These are phyloP conservation scores for Drosophila histrio DNA, from an alignment of 2,888 invertebrate genomes.

Conservation along the genomic window DNA sequence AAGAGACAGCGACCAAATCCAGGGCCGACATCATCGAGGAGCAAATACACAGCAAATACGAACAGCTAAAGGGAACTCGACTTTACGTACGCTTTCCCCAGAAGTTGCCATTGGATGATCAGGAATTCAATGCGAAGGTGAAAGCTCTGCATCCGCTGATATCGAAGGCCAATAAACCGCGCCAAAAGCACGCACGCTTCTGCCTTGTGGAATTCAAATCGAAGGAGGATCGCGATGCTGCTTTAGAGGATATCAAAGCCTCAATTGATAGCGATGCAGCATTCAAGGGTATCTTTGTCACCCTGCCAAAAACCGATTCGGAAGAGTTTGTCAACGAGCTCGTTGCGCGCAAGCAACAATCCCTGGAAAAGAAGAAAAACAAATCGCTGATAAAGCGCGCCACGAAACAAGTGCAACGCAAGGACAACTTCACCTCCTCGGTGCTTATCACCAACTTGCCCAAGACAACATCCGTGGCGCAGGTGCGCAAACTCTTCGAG, in stretches of 20 bases:
- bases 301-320: conserved; percentile 76
- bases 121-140: conserved; percentile 66
- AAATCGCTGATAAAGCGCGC: conserved; percentile 69
- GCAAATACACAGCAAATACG: conserved; percentile 65
- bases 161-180: conserved; percentile 69
- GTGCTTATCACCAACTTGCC: conserved; percentile 80
- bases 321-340: conserved; percentile 72
- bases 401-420: conserved; percentile 51
- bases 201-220: conserved; percentile 78
- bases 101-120: conserved; percentile 68
- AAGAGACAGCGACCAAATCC: conserved; percentile 26
- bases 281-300: conserved; percentile 65
- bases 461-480: conserved; percentile 62
- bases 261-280: conserved; percentile 46
- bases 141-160: conserved; percentile 71
- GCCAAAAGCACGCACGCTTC: conserved; percentile 81
- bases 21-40: conserved; percentile 53
- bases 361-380: conserved; percentile 68
- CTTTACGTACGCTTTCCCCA: conserved; percentile 78
- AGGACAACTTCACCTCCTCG: conserved; percentile 72
- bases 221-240: conserved; percentile 70
- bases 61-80: conserved; percentile 74
- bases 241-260: conserved; percentile 51
- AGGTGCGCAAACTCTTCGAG: conserved; percentile 75
- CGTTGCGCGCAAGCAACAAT: conserved; percentile 67